These are phyloP conservation scores for Leucoma salicis DNA, from an alignment of 2,888 invertebrate genomes.

Conservation along the genomic window DNA sequence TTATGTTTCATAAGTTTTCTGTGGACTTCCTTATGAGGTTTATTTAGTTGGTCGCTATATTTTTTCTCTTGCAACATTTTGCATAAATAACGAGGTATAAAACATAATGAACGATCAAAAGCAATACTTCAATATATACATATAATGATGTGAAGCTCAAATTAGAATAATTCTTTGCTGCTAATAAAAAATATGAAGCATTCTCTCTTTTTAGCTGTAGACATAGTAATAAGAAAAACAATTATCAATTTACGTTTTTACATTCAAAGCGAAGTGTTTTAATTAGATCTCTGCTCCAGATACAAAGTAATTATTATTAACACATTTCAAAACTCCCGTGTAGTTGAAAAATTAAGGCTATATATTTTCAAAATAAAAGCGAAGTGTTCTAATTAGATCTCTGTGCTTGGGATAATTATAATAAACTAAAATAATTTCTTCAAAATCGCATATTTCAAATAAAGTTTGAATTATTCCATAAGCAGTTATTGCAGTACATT, in stretches of 20 bases:
- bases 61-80: constrained; percentile 20
- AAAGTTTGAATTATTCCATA: too few relatives aligned
- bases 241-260: too few relatives aligned
- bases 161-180: constrained; percentile 57
- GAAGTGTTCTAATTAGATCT: too few relatives aligned
- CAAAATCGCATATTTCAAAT: too few relatives aligned
- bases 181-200: constrained; percentile 44
- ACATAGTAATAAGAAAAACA: constrained; percentile 14
- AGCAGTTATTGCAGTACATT: too few relatives aligned
- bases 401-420: too few relatives aligned
- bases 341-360: too few relatives aligned
- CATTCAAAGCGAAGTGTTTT: too few relatives aligned
- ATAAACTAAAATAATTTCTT: too few relatives aligned
- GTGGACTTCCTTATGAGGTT: constrained; percentile 22
- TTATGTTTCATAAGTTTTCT: constrained; percentile 21
- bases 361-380: too few relatives aligned
- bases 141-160: constrained; percentile 67
- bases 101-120: constrained; percentile 61
- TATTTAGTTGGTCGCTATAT: constrained; percentile 24
- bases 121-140: constrained; percentile 58
- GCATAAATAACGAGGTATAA: constrained; percentile 26
- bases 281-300: too few relatives aligned
- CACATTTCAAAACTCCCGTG: constrained; percentile 2
- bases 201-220: constrained; percentile 24
- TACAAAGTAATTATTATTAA: background rate